Percentiles rank a stretch among this genome's conserved stretches.
Conservation (phyloP, 2,797 vertebrate species). For the Tolypeutes matacus region DNA sequence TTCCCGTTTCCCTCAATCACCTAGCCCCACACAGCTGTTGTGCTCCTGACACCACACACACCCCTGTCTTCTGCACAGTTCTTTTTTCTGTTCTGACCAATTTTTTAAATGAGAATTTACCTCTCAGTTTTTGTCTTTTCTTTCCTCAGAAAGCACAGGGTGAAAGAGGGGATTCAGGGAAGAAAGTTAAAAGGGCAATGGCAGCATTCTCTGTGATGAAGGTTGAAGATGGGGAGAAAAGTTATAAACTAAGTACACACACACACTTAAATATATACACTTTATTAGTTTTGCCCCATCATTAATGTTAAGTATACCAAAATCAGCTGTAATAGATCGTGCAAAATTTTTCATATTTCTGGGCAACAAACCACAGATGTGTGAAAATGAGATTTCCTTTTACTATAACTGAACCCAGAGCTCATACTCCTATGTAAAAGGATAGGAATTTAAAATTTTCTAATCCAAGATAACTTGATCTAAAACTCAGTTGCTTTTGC, state of each 20-base stretch:
- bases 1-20: neutral
- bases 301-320: neutral
- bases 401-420: neutral
- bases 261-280: neutral
- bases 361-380: neutral
- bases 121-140: neutral
- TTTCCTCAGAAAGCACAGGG: neutral
- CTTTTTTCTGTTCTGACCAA: neutral
- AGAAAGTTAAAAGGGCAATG: neutral
- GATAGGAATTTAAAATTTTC: neutral
- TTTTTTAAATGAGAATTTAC: neutral
- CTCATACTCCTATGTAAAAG: neutral
- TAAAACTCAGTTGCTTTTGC: neutral
- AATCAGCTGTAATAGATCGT: neutral
- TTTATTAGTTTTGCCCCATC: neutral
- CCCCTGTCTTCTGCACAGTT: neutral
- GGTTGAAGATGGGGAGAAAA: neutral
- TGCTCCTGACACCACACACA: accelerated
- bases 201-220: neutral
- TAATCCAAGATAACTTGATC: neutral
- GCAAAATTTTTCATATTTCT: neutral
- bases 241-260: neutral
- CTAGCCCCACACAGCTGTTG: neutral
- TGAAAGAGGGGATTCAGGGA: neutral
- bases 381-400: neutral